phyloP scores from a whole-genome alignment of 1,140 invertebrate genomes.

The Spodoptera litura region DNA sequence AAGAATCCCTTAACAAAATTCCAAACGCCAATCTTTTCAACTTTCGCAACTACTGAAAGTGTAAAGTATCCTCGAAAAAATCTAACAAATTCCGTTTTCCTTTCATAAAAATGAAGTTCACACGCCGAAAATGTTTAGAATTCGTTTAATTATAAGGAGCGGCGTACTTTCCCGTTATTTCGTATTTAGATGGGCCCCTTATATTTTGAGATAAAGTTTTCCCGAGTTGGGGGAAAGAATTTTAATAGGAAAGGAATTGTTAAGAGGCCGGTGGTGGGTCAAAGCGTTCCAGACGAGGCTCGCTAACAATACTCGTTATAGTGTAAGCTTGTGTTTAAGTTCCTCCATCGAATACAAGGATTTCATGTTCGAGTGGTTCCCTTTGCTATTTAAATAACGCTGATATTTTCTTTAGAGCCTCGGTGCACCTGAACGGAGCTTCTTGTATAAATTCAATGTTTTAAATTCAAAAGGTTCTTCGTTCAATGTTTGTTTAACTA shows the following conservation, averaged over 20 bases:
- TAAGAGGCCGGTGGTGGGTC: conserved; percentile 61
- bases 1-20: neutral
- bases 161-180: conserved; percentile 46
- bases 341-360: conserved; percentile 52
- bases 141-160: conserved; percentile 56
- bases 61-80: conserved; percentile 10
- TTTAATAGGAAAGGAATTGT: conserved; percentile 76
- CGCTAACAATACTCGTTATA: conserved; percentile 70
- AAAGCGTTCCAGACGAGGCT: conserved; percentile 63
- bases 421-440: conserved; percentile 44
- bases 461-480: conserved; percentile 45
- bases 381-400: conserved; percentile 59
- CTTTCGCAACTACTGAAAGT: conserved; percentile 26
- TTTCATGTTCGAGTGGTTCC: conserved; percentile 52
- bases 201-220: conserved; percentile 67
- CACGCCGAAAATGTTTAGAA: conserved; percentile 53
- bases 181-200: conserved; percentile 57
- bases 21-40: neutral
- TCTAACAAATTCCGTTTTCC: conserved; percentile 25
- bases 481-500: conserved; percentile 43
- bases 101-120: conserved; percentile 40
- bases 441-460: conserved; percentile 49
- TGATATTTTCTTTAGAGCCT: conserved; percentile 51
- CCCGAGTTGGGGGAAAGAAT: conserved; percentile 69
- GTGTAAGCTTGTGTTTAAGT: conserved; percentile 55